These are phyloP conservation scores for Crotalus helleri DNA, from an alignment of 2,113 vertebrate species.

Conservation along the genomic window DNA sequence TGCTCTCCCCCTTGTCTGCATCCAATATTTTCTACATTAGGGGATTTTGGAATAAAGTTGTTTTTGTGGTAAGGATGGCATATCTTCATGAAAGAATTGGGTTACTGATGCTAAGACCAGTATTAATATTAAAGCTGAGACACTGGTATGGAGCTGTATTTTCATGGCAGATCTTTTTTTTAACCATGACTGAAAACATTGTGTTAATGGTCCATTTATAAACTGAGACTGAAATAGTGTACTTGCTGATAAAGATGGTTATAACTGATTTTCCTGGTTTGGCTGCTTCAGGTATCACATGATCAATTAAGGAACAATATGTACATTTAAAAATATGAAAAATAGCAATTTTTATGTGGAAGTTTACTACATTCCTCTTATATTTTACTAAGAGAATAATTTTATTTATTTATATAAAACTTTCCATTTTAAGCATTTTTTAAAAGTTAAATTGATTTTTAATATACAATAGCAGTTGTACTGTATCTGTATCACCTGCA, in stretches of 20 bases:
- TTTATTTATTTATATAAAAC: background rate
- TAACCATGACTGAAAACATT: no score
- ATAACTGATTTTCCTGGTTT: background rate
- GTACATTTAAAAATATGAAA: background rate
- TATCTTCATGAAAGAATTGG: background rate
- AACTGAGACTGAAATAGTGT: background rate
- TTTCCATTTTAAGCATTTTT: background rate
- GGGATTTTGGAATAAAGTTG: background rate
- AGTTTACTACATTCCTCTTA: background rate
- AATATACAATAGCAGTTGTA: background rate
- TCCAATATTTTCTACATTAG: background rate
- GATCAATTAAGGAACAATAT: background rate
- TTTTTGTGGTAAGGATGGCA: background rate
- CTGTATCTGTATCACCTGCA: background rate
- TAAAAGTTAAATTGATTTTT: background rate
- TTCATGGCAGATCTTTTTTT: background rate
- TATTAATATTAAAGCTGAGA: background rate
- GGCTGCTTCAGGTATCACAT: background rate
- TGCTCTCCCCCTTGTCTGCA: rapidly evolving
- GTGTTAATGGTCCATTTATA: background rate
- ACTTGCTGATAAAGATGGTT: background rate
- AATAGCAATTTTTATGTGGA: background rate
- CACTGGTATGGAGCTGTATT: background rate
- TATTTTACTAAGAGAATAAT: background rate
- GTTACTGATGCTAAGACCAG: background rate